Evolutionary conservation across 2,888 invertebrate species (phyloP), one percentile per base, ranked within the genome.

Genomic region (Carcina quercana): DNA sequence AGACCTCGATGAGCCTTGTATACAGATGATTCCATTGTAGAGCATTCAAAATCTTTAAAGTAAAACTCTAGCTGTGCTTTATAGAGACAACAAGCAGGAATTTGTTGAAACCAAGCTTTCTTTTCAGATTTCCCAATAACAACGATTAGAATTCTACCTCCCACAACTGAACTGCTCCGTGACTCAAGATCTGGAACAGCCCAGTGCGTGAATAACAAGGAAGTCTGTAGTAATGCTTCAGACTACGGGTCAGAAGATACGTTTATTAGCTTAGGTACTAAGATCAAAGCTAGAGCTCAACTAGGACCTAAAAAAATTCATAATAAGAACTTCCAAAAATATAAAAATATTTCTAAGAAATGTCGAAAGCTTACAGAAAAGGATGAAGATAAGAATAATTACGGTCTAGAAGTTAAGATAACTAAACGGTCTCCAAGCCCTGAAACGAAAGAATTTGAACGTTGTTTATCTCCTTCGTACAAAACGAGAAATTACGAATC

Each of bases 241-340:
- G 83, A 83, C 38, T 73, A 76, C 44, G 82, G 85, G 10, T 85
- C 85, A 5, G 84, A 82, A 54, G 85, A 85, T 32, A 85, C 85
- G 1, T 83, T 63, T 41, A 73, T 80, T 32, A 85, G 85, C 46
- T 53, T 85, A 54, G 85, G 85, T 21, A 75, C 79, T 20, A 85
- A 84, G 58, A 85, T 85, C 25, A 85, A 85, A 53, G 76, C 75
- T n/a, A 82, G 70, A 58, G 85, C 85, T 2, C 83, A 84, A 52
- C 50, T 59, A 1, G 80, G 72, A 49, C 60, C 51, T 11, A 75
- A 74, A 52, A 59, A 50, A 32, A 47, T 47, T 2, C 69, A 65
- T 42, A 43, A 60, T 4, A 79, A 72, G 43, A 75, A 70, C 43
- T 59, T 61, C 30, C 39, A 70, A 2, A 80, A 76, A 38, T 79